Conservation (phyloP, 2,113 vertebrate species). For the Chionis minor region DNA sequence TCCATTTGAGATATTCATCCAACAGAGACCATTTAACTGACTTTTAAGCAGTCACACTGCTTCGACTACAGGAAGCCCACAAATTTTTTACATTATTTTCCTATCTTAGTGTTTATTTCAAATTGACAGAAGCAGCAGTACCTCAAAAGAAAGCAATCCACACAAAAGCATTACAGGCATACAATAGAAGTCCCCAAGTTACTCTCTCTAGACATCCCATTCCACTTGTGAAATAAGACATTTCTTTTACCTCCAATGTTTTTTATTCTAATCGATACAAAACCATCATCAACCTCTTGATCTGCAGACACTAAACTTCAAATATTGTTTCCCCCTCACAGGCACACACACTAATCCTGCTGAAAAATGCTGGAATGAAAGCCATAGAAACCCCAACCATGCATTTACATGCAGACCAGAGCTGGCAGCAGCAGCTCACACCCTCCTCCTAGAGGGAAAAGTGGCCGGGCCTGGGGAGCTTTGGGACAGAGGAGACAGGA, state of each 20-base stretch:
- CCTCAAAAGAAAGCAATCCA: background rate
- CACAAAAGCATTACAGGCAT: background rate
- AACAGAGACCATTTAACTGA: background rate
- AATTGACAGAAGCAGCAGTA: background rate
- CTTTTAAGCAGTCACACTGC: background rate
- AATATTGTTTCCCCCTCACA: background rate
- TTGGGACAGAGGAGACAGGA: background rate
- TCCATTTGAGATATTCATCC: background rate
- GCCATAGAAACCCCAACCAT: background rate
- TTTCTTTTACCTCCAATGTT: background rate
- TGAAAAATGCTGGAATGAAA: background rate
- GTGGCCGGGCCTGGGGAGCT: background rate
- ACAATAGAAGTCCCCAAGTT: background rate
- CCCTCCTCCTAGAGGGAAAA: rapidly evolving
- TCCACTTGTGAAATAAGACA: background rate
- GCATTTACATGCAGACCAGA: background rate
- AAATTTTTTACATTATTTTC: background rate
- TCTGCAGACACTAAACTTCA: background rate
- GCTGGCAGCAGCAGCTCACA: background rate
- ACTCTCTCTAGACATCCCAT: background rate
- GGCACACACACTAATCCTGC: background rate
- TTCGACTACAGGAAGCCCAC: background rate
- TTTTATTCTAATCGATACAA: background rate
- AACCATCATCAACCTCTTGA: background rate
- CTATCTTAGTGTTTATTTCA: background rate